Conservation (phyloP, 2,797 vertebrate species). For the Cheirogaleus major region DNA sequence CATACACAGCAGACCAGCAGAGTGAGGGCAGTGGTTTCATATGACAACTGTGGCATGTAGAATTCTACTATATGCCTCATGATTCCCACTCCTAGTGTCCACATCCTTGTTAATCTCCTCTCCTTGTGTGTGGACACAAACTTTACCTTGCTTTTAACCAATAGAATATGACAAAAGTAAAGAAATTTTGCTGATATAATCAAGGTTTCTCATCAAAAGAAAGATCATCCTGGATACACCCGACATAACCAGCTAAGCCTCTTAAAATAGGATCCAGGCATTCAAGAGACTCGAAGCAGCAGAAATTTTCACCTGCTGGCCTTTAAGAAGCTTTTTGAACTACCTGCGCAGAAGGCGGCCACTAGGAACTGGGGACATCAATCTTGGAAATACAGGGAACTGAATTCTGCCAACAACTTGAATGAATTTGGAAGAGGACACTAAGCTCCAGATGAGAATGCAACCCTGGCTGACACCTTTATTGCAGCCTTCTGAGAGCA, state of each 20-base stretch:
- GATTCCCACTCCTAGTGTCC: neutral
- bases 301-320: neutral
- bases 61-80: neutral
- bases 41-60: neutral
- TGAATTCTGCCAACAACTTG: neutral
- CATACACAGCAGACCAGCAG: neutral
- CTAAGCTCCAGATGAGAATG: neutral
- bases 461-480: neutral
- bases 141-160: neutral
- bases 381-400: neutral
- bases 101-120: neutral
- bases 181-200: neutral
- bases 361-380: neutral
- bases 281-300: neutral
- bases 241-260: neutral
- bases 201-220: neutral
- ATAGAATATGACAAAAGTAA: neutral
- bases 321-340: neutral
- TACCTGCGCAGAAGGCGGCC: neutral
- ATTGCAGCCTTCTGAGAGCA: neutral
- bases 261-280: neutral
- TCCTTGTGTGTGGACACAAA: neutral
- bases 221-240: neutral
- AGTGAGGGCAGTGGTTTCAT: fast-evolving
- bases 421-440: neutral